Conservation (phyloP, 2,797 vertebrate species). For the Hozukius guyotensis region DNA sequence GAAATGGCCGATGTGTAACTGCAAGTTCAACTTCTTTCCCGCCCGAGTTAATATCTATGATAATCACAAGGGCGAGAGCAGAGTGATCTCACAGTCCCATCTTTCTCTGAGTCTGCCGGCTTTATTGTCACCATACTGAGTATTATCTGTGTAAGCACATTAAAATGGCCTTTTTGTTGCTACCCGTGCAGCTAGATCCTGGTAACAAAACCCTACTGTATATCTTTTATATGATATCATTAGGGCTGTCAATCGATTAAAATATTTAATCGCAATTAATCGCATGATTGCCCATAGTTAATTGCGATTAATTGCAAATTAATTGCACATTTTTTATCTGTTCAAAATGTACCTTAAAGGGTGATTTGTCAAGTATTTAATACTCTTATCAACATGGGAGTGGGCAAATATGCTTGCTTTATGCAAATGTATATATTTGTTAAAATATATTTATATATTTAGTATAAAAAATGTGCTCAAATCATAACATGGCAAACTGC, state of each 20-base stretch:
- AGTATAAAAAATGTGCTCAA: too few species aligned
- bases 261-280: neutral
- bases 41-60: conserved; percentile 73
- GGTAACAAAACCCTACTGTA: neutral
- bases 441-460: too few species aligned
- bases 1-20: conserved; percentile 46
- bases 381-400: neutral
- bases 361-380: neutral
- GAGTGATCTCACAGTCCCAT: conserved; percentile 44
- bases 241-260: neutral
- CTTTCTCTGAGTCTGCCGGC: conserved; percentile 41
- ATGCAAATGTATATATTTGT: too few species aligned
- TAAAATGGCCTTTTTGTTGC: conserved; percentile 30
- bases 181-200: conserved; percentile 29
- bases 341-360: neutral
- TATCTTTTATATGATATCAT: neutral
- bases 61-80: conserved; percentile 63
- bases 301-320: neutral
- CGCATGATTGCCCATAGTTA: neutral
- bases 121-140: conserved; percentile 48
- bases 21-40: conserved; percentile 48
- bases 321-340: neutral
- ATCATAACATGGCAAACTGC: too few species aligned
- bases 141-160: conserved; percentile 56
- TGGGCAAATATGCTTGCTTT: too few species aligned